Evolutionary conservation across 2,113 vertebrate genomes (phyloP).

Genomic region (Montifringilla adamsi): DNA sequence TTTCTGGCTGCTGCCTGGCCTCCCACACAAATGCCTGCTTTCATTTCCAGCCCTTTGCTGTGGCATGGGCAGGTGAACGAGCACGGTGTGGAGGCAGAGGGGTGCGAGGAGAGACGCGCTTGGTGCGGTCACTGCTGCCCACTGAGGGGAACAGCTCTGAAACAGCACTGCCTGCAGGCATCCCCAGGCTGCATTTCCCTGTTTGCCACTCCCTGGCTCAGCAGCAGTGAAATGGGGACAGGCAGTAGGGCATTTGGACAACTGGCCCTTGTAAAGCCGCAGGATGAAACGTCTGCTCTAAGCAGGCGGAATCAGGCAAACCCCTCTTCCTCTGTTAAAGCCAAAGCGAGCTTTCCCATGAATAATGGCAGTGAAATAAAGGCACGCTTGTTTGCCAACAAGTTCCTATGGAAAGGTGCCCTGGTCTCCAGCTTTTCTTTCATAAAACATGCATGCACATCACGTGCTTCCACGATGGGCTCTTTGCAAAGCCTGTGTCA

Average conservation of each 20-base stretch:
- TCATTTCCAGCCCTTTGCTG: background rate
- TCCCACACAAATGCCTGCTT: background rate
- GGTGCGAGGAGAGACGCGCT: fast-evolving
- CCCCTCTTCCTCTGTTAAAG: background rate
- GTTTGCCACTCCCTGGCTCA: background rate
- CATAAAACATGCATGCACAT: background rate
- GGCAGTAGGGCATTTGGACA: background rate
- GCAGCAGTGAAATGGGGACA: background rate
- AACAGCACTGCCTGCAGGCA: background rate
- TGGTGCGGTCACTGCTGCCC: background rate
- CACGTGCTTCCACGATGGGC: background rate
- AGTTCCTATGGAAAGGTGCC: background rate
- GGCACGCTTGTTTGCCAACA: fast-evolving
- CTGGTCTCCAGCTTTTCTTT: background rate
- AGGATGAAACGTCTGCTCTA: background rate
- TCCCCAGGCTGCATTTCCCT: background rate
- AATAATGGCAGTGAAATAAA: background rate
- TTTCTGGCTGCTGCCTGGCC: background rate
- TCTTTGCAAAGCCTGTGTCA: background rate
- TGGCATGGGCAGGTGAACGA: fast-evolving
- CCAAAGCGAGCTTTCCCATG: background rate
- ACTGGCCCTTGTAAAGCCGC: too few relatives aligned
- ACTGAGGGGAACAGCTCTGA: background rate
- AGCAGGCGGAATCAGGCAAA: background rate
- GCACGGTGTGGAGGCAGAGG: fast-evolving